Conservation (phyloP, 2,888 invertebrate genomes). For the Phalera bucephala region DNA sequence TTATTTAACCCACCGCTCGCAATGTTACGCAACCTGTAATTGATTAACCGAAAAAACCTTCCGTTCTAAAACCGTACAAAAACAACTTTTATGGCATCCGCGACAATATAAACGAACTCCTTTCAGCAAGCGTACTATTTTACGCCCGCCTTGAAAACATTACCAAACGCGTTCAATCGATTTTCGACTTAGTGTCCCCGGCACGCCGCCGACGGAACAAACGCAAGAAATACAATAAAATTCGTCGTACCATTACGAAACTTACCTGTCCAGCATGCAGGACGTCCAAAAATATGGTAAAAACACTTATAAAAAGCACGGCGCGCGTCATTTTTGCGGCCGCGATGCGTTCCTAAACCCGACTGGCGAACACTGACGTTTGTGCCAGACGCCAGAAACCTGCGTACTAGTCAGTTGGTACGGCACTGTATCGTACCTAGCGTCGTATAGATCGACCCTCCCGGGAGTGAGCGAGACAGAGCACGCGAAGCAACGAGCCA, state of each 20-base stretch:
- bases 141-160: slow-evolving; percentile 74
- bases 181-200: slow-evolving; percentile 59
- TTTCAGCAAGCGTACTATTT: slow-evolving; percentile 68
- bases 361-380: slow-evolving; percentile 64
- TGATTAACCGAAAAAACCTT: slow-evolving; percentile 31
- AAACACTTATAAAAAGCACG: slow-evolving; percentile 84
- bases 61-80: slow-evolving; percentile 38
- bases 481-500: slow-evolving; percentile 20
- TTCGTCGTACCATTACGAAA: slow-evolving; percentile 25
- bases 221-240: slow-evolving; percentile 21
- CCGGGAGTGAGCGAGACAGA: slow-evolving; percentile 59
- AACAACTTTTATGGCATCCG: slow-evolving; percentile 67
- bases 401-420: slow-evolving; percentile 73
- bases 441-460: slow-evolving; percentile 80
- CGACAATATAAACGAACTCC: slow-evolving; percentile 47
- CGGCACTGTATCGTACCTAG: slow-evolving; percentile 76
- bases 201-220: slow-evolving; percentile 17
- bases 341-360: slow-evolving; percentile 63
- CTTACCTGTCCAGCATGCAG: slow-evolving; percentile 83
- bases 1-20: too few species aligned
- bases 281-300: slow-evolving; percentile 83
- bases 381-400: slow-evolving; percentile 68
- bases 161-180: slow-evolving; percentile 72
- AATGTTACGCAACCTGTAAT: slow-evolving; percentile 54
- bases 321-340: slow-evolving; percentile 84